Base-by-base conservation (phyloP, 2,113 vertebrate species). In the Phoxinus phoxinus region DNA sequence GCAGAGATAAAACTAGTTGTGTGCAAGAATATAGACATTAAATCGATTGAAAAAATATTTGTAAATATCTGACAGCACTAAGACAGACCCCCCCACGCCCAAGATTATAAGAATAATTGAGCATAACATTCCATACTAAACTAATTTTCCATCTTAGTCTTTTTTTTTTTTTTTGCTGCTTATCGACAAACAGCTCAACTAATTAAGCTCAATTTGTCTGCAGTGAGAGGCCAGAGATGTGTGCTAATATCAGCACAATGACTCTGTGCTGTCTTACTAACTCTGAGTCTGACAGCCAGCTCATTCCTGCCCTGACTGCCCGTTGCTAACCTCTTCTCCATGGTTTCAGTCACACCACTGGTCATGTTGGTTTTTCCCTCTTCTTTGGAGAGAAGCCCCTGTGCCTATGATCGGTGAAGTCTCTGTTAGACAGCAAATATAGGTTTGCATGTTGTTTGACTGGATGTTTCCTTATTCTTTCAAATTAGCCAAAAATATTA, bases 181-280 rank as follows among this genome's bases (percentile, higher is more conserved):
- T 30, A 7, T 75, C 27, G 93, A 93, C 92, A 92, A 92, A 85
- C 92, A 17, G 93, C 94, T 95, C 93, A 95, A 95, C 94, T 95
- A 95, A 96, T 96, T 96, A 94, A 93, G 93, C 94, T 95, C 95
- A 95, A 95, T 96, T 96, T 95, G 95, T 96, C 94, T 95, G 94
- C 94, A 94, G 95, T 94, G 95, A 95, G 94, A 90, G 79, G 92
- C 56, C 90, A 84, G 89, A 91, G 91, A 92, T 72, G 79, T 81
- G 67, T 78, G 67, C 74, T 80, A 58, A 80, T 85, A 72, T 48
- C 30, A 65, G 46, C 48, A 23, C 21, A 48, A 30, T 35, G 56
- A 32, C 11, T 61, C 65, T 63, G 69, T 86, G 53, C 37, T 87
- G 53, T 53, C 79, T 78, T 35, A 81, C 74, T 59, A 59, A 61